Evolutionary conservation across 1,140 invertebrate genomes (phyloP), one percentile per base, ranked within the genome.

Genomic region (Anadara kagoshimensis): DNA sequence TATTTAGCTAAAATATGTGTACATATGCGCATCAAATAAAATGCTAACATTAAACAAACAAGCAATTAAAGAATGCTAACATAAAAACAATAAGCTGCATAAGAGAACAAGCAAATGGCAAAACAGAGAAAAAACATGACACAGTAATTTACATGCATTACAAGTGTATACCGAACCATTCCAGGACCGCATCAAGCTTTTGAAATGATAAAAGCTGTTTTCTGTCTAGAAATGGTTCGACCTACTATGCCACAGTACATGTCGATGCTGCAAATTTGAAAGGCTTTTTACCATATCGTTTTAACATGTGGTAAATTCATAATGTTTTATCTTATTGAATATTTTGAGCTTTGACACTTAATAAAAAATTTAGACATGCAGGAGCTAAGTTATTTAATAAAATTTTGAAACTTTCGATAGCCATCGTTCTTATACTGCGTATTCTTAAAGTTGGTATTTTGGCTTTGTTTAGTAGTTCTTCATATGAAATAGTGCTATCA

Each of bases 331-430:
- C 64, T 66, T 22, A 66, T 53, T 20, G 22, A 36, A 66, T 53
- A 53, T 53, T 51, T 54, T n/a, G 51, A 53, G 49, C 29, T 26
- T 49, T 36, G n/a, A 26, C 64, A 53, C 36, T 66, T 53, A 66
- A 22, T n/a, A 49, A 54, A 20, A n/a, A 16, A 16, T 66, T 20
- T 44, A 36, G 49, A 47, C 22, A 66, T 66, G 14, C n/a, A 20
- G 12, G n/a, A 20, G 51, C n/a, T 7, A 54, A n/a, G 5, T 54
- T 53, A 49, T 66, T 66, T n/a, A 66, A 14, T n/a, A n/a, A n/a
- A 66, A 66, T 53, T 53, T 54, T 66, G 20, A 51, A 66, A 1
- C 41, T 66, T 66, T 53, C 64, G 16, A 66, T 26, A 11, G 64
- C 47, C 29, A 66, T 53, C 1, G 18, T 24, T 66, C 41, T 64